Evolutionary conservation across 2,888 invertebrate species (phyloP).

Genomic region (Crocallis elinguaria): DNA sequence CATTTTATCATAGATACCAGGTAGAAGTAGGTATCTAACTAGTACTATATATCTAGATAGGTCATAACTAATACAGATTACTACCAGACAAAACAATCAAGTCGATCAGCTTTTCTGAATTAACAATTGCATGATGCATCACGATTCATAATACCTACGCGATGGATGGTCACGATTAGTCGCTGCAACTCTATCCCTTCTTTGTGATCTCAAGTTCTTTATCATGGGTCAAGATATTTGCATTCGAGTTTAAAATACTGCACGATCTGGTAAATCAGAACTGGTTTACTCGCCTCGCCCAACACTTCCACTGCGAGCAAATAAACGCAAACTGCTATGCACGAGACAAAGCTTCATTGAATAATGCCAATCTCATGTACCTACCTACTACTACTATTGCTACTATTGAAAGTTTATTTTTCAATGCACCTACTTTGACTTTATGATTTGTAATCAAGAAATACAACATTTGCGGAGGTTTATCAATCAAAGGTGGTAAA

Average conservation of each 20-base stretch:
- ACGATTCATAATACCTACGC: conserved; percentile 18
- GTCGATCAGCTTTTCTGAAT: not conserved
- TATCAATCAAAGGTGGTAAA: too few species aligned
- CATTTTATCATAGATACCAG: too few species aligned
- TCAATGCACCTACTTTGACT: too few species aligned
- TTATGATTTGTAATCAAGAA: too few species aligned
- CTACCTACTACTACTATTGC: too few species aligned
- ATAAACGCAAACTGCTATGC: conserved; percentile 51
- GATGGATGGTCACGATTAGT: conserved; percentile 28
- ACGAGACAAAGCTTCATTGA: conserved; percentile 19
- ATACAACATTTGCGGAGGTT: too few species aligned
- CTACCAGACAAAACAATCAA: not conserved
- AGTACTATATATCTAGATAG: too few species aligned
- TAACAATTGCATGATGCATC: too few species aligned
- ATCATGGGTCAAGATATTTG: conserved; percentile 74
- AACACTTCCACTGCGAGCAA: conserved; percentile 48
- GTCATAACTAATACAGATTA: not conserved
- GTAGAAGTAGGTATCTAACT: too few species aligned
- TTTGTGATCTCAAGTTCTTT: conserved; percentile 72
- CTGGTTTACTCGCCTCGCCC: conserved; percentile 71
- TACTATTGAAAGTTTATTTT: too few species aligned
- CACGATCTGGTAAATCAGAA: conserved; percentile 81
- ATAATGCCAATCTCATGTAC: not conserved
- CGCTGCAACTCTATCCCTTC: conserved; percentile 45
- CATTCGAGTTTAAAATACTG: conserved; percentile 77